Conservation (phyloP, 2,113 vertebrate genomes). For the Hemichromis elongatus region DNA sequence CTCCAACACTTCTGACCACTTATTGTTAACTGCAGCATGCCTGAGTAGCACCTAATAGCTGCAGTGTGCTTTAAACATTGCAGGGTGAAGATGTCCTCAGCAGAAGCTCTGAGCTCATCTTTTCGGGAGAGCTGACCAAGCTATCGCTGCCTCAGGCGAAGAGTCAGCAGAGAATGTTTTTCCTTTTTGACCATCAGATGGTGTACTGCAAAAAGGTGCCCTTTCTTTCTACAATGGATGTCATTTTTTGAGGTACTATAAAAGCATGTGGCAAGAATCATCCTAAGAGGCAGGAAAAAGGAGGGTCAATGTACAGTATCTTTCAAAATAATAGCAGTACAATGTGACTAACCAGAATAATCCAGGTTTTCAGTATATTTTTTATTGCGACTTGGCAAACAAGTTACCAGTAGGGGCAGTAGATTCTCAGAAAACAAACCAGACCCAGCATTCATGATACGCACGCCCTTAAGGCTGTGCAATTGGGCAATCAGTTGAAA, state of each 20-base stretch:
- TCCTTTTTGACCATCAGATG: slow-evolving; percentile 95
- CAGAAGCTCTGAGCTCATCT: slow-evolving; percentile 92
- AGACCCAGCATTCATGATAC: too few species aligned
- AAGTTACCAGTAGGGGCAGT: too few species aligned
- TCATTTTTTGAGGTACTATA: background rate
- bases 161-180: slow-evolving; percentile 94
- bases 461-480: too few species aligned
- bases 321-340: too few species aligned
- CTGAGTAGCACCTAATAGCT: background rate
- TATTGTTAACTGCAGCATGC: background rate
- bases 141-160: slow-evolving; percentile 88
- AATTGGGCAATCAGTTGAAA: too few species aligned
- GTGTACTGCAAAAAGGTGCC: slow-evolving; percentile 96
- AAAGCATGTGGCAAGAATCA: background rate
- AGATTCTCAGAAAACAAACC: too few species aligned
- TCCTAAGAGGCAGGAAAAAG: background rate
- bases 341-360: too few species aligned
- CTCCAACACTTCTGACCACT: background rate
- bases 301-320: background rate
- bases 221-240: background rate
- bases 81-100: slow-evolving; percentile 92
- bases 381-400: too few species aligned
- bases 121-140: slow-evolving; percentile 89
- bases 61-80: background rate
- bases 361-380: too few species aligned